Conservation (phyloP, 1,140 invertebrate species). For the Galendromus occidentalis region DNA sequence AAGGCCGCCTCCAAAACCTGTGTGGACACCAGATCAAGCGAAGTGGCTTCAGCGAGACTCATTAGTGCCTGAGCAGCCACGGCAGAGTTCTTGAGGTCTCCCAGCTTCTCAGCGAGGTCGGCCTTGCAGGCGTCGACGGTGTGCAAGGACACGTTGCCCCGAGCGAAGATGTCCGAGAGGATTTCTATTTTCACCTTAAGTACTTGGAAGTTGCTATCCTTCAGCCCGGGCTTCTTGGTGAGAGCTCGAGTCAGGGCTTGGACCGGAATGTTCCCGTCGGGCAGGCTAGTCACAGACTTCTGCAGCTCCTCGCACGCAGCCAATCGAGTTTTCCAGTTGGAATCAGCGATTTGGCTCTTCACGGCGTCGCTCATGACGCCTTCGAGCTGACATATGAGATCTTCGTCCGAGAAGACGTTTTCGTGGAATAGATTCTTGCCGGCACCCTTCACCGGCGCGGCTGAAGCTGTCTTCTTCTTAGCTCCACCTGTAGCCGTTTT, state of each 20-base stretch:
- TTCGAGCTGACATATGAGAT: slow-evolving; percentile 44
- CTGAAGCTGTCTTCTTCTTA: background rate
- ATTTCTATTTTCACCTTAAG: slow-evolving; percentile 60
- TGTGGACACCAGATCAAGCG: slow-evolving; percentile 48
- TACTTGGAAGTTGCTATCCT: slow-evolving; percentile 81
- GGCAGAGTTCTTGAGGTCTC: slow-evolving; percentile 54
- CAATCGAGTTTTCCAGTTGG: slow-evolving; percentile 71
- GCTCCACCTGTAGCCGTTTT: slow-evolving; percentile 5
- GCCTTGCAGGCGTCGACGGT: slow-evolving; percentile 51
- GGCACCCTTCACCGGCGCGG: background rate
- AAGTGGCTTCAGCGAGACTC: slow-evolving; percentile 50
- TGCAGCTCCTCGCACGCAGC: slow-evolving; percentile 48
- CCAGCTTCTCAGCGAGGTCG: slow-evolving; percentile 64
- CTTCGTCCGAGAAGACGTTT: slow-evolving; percentile 33
- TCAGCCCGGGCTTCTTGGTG: slow-evolving; percentile 67
- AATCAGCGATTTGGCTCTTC: slow-evolving; percentile 45
- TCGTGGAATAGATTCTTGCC: background rate
- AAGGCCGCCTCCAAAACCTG: slow-evolving; percentile 51
- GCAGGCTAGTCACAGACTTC: slow-evolving; percentile 38
- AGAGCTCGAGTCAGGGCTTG: slow-evolving; percentile 53
- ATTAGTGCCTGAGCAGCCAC: slow-evolving; percentile 48
- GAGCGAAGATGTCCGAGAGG: slow-evolving; percentile 52
- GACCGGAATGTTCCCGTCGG: slow-evolving; percentile 40
- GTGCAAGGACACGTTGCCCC: slow-evolving; percentile 39
- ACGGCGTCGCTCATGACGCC: slow-evolving; percentile 40